Evolutionary conservation across 2,113 vertebrate genomes (phyloP), one percentile per base, ranked within the genome.

Genomic region (Phylloscopus trochiloides): DNA sequence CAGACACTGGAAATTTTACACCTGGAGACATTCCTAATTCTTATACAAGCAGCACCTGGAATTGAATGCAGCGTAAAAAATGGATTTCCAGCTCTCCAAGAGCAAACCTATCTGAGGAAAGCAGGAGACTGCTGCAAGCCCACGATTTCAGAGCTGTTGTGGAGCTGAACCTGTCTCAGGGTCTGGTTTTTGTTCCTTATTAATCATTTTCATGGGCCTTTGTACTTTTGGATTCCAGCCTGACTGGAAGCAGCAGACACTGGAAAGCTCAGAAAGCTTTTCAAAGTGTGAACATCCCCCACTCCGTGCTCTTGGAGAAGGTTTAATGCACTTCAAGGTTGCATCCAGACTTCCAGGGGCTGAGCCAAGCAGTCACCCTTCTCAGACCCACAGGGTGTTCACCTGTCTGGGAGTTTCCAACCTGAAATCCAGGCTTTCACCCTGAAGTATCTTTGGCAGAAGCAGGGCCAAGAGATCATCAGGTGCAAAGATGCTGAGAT

Each of bases 161-260:
- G 6, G 80, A 90, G 76, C 63, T 67, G 63, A 93, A 85, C 77
- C 63, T 88, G 52, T 63, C 72, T 76, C 19, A 4, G 57, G 28
- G 20, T 77, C 92, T 91, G 76, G 3, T 57, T 94, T 85, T 92
- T 82, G 31, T 91, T 89, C 77, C 63, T 82, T 50, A 77, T 92
- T 92, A 87, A 85, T 89, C 43, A 50, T 51, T 94, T 91, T 73
- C 85, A 75, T 0, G 3, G 86, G 43, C 50, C 50, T 92, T 74
- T 89, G 28, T 81, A 43, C 73, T 93, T 89, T 21, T 89, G 93
- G 78, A 96, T 94, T 63, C 63, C 71, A 91, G 81, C 71, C 92
- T 88, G 86, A 65, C 47, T 79, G 40, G 74, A 91, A 96, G 93
- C 85, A 94, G 82, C 32, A 78, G 79, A 43, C 7, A 3, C 79